Evolutionary conservation across 2,888 invertebrate species (phyloP), one percentile per base, ranked within the genome.

Genomic region (Cheilosia pagana): DNA sequence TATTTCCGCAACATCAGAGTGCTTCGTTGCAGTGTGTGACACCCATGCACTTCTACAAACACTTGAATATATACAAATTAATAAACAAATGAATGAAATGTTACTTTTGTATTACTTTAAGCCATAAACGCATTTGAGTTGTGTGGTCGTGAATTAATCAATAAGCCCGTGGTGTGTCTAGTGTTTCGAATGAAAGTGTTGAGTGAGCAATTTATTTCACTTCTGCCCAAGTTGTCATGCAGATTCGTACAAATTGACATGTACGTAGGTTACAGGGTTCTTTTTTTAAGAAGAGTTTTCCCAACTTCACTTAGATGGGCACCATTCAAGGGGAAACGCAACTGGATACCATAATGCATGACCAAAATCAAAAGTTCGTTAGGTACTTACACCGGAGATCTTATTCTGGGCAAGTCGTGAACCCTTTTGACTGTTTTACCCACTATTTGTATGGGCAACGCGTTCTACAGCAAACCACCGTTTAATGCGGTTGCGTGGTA

Each of bases 401-500:
- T 45, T 50, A 25, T 50, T 41, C 25, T 45, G 25, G 7, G n/a
- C 12, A 28, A 10, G 21, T 35, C 43, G 53, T 53, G 21, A 10
- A 72, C 31, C 55, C 55, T 65, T 72, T 52, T 39, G 39, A 23
- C 25, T 39, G n/a, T 41, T 21, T 3, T 14, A 23, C n/a, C 10
- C 39, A 72, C 48, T 35, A 55, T 79, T 60, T 67, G 57, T 60
- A 74, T 67, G 65, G 52, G 21, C 67, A 50, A 50, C 65, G 60
- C 55, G 50, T 50, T 60, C 21, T 16, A 19, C n/a, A 70, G 52
- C 68, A 81, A 62, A 21, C 45, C 55, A 70, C 81, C 68, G 68
- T 68, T 81, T 60, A 75, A 48, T 52, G 59, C 71, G 28, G 57
- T 57, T 53, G 53, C 43, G 53, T 31, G 10, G n/a, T 35, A 35